Evolutionary conservation across 2,113 vertebrate species (phyloP), one percentile per base, ranked within the genome.

Genomic region (Periophthalmodon schlosseri): DNA sequence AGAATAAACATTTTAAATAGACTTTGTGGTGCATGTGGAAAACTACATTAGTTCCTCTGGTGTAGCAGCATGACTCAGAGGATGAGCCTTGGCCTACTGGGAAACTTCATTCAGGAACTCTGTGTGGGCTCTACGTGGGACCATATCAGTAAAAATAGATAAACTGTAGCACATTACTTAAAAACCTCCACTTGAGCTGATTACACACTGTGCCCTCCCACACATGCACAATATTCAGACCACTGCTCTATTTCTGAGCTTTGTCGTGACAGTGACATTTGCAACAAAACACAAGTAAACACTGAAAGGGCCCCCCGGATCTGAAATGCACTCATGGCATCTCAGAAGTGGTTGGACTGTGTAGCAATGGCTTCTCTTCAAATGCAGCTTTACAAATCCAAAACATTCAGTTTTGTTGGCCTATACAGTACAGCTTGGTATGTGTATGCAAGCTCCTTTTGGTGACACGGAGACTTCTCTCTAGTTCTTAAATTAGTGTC

Each of bases 11-110:
- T 46, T 36, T 23, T 52, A 50, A 60, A 79, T 68, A 28, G 23
- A 67, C 73, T 23, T 46, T 54, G 61, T 70, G 33, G 69, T 65
- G 34, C 56, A 54, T 61, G 16, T 57, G 44, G 39, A 24, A 36
- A 67, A 75, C 76, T 78, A 75, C 78, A 81, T 72, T 74, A 21
- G 54, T 49, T 74, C 69, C 81, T 74, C 69, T 68, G 24, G 54
- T 54, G 73, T 75, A 65, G 76, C 74, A 77, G 63, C 75, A 58
- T 91, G 92, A 91, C 68, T 91, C 93, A 89, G 78, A 86, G 74
- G 79, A 87, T 87, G 86, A 86, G 77, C 75, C 50, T 79, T n/a
- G 73, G 60, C 82, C 66, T 87, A n/a, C 78, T 80, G 82, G 70
- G 80, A 84, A 86, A 84, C 71, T 86, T 75, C 75, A 70, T 64